These are phyloP conservation scores for Ailurus styani DNA, from an alignment of 2,113 vertebrate genomes.

Conservation along the genomic window DNA sequence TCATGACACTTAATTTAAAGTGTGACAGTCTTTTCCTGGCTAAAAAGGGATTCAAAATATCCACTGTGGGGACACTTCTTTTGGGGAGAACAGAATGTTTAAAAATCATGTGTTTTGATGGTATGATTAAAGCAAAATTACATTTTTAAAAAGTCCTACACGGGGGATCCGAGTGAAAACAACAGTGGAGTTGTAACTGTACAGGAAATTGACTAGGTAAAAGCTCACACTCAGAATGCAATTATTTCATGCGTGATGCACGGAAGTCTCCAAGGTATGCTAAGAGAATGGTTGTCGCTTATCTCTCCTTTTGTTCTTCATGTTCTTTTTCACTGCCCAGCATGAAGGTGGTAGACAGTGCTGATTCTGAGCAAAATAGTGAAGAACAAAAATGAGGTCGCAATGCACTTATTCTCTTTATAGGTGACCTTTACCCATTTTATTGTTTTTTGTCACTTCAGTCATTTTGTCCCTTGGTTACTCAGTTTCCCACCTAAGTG, in stretches of 20 bases:
- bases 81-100: slow-evolving; percentile 67
- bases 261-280: not conserved
- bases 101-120: slow-evolving; percentile 74
- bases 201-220: slow-evolving; percentile 43
- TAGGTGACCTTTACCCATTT: not conserved
- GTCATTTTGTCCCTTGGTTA: not conserved
- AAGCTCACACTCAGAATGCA: slow-evolving; percentile 51
- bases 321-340: not conserved
- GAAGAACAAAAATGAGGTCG: not conserved
- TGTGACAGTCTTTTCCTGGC: slow-evolving; percentile 80
- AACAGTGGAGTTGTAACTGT: slow-evolving; percentile 56
- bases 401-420: not conserved
- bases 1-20: slow-evolving; percentile 81
- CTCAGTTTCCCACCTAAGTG: not conserved
- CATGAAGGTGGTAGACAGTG: not conserved
- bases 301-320: not conserved
- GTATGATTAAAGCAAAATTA: slow-evolving; percentile 71
- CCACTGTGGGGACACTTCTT: slow-evolving; percentile 66
- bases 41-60: slow-evolving; percentile 70
- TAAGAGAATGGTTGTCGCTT: not conserved
- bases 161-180: slow-evolving; percentile 62
- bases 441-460: not conserved
- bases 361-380: not conserved
- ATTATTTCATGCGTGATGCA: slow-evolving; percentile 49
- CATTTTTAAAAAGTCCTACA: slow-evolving; percentile 57